Evolutionary conservation across 2,797 vertebrate genomes (phyloP).

Genomic region (Anguilla marmorata): DNA sequence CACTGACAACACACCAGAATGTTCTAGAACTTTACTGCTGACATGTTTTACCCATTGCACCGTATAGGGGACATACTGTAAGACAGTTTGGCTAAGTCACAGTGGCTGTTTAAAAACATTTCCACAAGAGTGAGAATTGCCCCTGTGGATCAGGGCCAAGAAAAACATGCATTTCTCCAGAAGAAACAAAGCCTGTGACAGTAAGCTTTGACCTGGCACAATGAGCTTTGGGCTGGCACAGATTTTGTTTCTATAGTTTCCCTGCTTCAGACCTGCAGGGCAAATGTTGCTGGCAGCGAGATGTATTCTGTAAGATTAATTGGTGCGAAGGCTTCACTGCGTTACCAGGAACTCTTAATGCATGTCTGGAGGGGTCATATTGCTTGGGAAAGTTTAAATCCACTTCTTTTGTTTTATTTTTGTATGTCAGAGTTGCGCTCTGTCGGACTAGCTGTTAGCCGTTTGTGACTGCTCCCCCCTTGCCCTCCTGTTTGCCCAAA

Average conservation of each 20-base stretch:
- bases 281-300: constrained; percentile 46
- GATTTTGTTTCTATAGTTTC: constrained; percentile 51
- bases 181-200: constrained; percentile 54
- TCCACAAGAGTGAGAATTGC: constrained; percentile 54
- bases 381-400: constrained; percentile 25
- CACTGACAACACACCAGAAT: background rate
- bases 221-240: constrained; percentile 49
- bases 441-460: constrained; percentile 41
- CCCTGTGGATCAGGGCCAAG: constrained; percentile 59
- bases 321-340: constrained; percentile 37
- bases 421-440: constrained; percentile 11
- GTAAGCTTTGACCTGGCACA: constrained; percentile 47
- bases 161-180: constrained; percentile 62
- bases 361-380: background rate
- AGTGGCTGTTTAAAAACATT: constrained; percentile 49
- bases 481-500: background rate
- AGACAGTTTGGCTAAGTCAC: constrained; percentile 31
- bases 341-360: background rate
- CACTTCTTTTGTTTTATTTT: constrained; percentile 1
- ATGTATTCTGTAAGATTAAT: constrained; percentile 42
- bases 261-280: constrained; percentile 35
- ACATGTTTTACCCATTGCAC: background rate
- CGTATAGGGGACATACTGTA: background rate
- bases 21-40: background rate
- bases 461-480: constrained; percentile 20